phyloP scores from a whole-genome alignment of 2,797 vertebrate species.

The Lepilemur septentrionalis region DNA sequence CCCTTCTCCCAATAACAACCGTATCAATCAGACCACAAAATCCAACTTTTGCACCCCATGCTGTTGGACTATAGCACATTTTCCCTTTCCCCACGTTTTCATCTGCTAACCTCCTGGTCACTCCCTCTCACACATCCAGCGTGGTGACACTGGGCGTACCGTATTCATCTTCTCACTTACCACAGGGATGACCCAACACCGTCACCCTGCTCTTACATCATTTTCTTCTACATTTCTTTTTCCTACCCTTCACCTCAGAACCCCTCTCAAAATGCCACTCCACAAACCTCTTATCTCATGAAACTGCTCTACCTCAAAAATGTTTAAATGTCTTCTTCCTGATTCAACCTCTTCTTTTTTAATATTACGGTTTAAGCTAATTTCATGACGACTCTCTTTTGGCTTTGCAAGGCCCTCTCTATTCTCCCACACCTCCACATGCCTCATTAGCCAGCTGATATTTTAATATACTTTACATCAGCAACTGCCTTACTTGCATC shows the following conservation, averaged over 20 bases:
- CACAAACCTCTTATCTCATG: background rate
- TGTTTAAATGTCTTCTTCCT: background rate
- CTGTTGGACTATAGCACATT: background rate
- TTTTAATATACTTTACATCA: background rate
- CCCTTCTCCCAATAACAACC: background rate
- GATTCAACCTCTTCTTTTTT: background rate
- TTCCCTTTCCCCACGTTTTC: background rate
- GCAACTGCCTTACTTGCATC: background rate
- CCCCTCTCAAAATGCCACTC: background rate
- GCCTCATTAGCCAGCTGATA: background rate
- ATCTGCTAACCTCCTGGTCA: background rate
- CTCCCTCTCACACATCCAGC: background rate
- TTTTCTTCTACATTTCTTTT: background rate
- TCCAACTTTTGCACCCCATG: background rate
- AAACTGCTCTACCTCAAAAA: background rate
- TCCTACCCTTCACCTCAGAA: background rate
- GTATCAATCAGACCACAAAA: background rate
- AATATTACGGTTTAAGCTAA: background rate
- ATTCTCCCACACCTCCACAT: background rate
- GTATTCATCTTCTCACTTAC: background rate
- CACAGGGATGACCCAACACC: background rate
- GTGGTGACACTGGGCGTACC: background rate
- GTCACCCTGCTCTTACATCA: background rate
- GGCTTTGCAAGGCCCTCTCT: background rate
- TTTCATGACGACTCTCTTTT: background rate